Evolutionary conservation across 2,888 invertebrate genomes (phyloP).

Genomic region (Dysmachus trigonus): DNA sequence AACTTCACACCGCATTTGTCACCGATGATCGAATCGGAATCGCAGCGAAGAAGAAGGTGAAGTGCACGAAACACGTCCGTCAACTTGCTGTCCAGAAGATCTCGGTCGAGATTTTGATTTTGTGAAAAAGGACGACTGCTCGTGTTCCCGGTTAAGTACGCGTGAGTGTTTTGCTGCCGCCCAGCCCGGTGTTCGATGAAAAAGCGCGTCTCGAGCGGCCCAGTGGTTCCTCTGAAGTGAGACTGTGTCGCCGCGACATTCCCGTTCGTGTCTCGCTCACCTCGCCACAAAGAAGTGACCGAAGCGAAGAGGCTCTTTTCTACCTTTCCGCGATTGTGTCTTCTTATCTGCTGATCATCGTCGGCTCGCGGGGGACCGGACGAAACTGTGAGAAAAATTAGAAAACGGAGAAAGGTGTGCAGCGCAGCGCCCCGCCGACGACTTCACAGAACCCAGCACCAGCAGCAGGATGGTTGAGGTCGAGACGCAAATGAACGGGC

Average conservation of each 20-base stretch:
- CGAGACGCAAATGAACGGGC: slow-evolving; percentile 44
- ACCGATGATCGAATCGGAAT: slow-evolving; percentile 48
- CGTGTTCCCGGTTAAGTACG: neutral
- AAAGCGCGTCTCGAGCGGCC: neutral
- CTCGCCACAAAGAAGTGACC: neutral
- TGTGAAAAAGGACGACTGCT: slow-evolving; percentile 1
- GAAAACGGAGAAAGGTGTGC: neutral
- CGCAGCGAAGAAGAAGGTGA: slow-evolving; percentile 25
- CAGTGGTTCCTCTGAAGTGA: neutral
- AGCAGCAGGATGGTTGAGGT: slow-evolving; percentile 42
- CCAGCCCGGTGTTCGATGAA: neutral
- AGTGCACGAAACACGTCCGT: neutral
- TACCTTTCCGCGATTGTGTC: neutral
- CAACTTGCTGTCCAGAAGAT: neutral
- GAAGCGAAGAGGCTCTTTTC: neutral
- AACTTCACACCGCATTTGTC: slow-evolving; percentile 49
- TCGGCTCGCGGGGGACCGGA: neutral
- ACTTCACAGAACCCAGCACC: neutral
- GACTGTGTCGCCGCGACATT: slow-evolving; percentile 1
- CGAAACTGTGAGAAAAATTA: slow-evolving; percentile 6
- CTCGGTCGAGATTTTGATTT: neutral
- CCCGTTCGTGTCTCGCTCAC: neutral
- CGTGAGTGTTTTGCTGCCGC: neutral
- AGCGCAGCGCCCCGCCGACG: neutral
- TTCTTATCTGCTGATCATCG: neutral